Percentiles rank a stretch among this genome's conserved stretches.
phyloP scores from a whole-genome alignment of 2,797 vertebrate genomes.

The Todus mexicanus region DNA sequence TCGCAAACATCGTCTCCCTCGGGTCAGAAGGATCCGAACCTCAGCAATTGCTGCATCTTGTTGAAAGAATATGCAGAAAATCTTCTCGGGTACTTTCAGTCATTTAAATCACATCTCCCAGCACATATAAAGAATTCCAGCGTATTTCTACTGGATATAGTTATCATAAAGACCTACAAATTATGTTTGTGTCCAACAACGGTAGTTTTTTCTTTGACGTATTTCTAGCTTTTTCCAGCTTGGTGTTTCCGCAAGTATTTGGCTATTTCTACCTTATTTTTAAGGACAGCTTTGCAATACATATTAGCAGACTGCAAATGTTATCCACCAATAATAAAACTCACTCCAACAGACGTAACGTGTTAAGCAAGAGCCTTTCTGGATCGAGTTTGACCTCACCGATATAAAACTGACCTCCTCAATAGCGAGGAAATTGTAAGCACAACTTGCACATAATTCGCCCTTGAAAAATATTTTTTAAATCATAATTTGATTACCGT shows the following conservation, averaged over 20 bases:
- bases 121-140: neutral
- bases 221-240: neutral
- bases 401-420: neutral
- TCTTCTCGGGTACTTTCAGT: neutral
- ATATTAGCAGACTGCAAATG: neutral
- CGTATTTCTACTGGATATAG: neutral
- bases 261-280: neutral
- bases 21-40: neutral
- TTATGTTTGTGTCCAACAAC: neutral
- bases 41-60: neutral
- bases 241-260: neutral
- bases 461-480: neutral
- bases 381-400: neutral
- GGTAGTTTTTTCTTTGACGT: neutral
- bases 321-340: neutral
- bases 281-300: neutral
- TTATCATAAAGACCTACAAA: neutral
- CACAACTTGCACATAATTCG: neutral
- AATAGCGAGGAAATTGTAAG: neutral
- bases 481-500: accelerated
- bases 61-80: neutral
- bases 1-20: neutral
- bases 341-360: neutral
- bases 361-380: neutral
- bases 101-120: neutral